Percentiles rank a stretch among this genome's conserved stretches.
phyloP scores from a whole-genome alignment of 2,888 invertebrate genomes.

The Agrilus biguttatus region DNA sequence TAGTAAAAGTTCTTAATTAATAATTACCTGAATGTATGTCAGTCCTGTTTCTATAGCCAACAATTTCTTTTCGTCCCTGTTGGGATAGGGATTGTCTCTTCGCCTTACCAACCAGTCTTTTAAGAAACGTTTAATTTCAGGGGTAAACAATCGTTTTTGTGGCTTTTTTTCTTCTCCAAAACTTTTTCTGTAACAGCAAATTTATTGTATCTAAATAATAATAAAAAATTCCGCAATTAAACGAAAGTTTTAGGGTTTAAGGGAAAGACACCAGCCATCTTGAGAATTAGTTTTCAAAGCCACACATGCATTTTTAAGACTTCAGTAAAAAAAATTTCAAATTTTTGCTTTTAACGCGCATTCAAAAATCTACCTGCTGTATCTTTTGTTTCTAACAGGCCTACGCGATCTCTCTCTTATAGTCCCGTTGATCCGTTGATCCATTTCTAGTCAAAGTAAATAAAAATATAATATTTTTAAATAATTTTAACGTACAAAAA shows the following conservation, averaged over 20 bases:
- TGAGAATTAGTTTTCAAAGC: too few species aligned
- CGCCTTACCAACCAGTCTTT: slow-evolving; percentile 65
- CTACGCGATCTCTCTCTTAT: slow-evolving; percentile 38
- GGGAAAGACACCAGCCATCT: slow-evolving; percentile 1
- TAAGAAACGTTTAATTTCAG: slow-evolving; percentile 62
- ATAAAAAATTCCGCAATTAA: not conserved
- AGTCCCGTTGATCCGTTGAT: slow-evolving; percentile 27
- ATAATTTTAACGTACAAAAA: slow-evolving; percentile 24
- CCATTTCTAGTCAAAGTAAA: slow-evolving; percentile 26
- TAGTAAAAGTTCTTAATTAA: slow-evolving; percentile 12
- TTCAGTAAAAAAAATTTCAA: not conserved
- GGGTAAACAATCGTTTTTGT: slow-evolving; percentile 60
- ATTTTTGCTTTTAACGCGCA: not conserved
- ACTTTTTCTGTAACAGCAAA: slow-evolving; percentile 31
- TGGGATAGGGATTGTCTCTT: slow-evolving; percentile 66
- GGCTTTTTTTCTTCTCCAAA: slow-evolving; percentile 47
- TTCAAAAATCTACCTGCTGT: slow-evolving; percentile 42
- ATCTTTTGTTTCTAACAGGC: slow-evolving; percentile 55
- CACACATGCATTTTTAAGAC: too few species aligned
- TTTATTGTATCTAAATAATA: not conserved
- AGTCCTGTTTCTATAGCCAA: slow-evolving; percentile 59
- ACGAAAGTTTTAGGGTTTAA: not conserved
- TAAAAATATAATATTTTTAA: slow-evolving; percentile 21
- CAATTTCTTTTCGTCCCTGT: slow-evolving; percentile 60
- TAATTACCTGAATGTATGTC: slow-evolving; percentile 56